Conservation (phyloP, 2,888 invertebrate genomes). For the Chouioia cunea region DNA sequence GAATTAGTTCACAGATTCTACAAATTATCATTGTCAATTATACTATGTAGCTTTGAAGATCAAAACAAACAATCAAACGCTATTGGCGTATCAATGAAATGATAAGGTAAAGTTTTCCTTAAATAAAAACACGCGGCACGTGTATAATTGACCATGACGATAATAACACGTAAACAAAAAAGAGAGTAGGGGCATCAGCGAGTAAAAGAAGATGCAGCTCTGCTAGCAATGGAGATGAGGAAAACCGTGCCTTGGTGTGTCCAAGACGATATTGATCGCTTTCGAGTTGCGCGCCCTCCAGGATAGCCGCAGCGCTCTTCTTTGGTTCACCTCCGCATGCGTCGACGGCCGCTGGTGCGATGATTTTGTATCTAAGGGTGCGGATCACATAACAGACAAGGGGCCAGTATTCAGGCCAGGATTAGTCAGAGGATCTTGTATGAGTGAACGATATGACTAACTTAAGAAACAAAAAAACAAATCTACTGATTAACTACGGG, state of each 20-base stretch:
- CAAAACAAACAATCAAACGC: too few species aligned
- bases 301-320: conserved; percentile 86
- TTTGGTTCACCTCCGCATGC: conserved; percentile 80
- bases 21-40: too few species aligned
- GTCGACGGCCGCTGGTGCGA: conserved; percentile 90
- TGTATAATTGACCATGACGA: too few species aligned
- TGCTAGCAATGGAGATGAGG: conserved; percentile 44
- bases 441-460: not conserved
- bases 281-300: conserved; percentile 87
- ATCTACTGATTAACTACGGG: too few species aligned
- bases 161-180: not conserved
- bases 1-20: too few species aligned
- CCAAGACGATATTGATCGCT: conserved; percentile 95
- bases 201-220: conserved; percentile 31
- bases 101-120: too few species aligned
- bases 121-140: too few species aligned
- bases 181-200: not conserved
- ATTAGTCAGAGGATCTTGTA: conserved; percentile 36
- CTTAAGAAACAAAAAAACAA: conserved; percentile 10
- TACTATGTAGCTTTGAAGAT: too few species aligned
- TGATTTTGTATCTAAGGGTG: conserved; percentile 93
- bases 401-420: conserved; percentile 29
- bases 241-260: conserved; percentile 94
- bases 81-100: too few species aligned
- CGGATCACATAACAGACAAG: conserved; percentile 44